A percentile compares a stretch with the other conserved stretches of the same genome.
Conservation (phyloP, 2,888 invertebrate species). For the Sisyra nigra region DNA sequence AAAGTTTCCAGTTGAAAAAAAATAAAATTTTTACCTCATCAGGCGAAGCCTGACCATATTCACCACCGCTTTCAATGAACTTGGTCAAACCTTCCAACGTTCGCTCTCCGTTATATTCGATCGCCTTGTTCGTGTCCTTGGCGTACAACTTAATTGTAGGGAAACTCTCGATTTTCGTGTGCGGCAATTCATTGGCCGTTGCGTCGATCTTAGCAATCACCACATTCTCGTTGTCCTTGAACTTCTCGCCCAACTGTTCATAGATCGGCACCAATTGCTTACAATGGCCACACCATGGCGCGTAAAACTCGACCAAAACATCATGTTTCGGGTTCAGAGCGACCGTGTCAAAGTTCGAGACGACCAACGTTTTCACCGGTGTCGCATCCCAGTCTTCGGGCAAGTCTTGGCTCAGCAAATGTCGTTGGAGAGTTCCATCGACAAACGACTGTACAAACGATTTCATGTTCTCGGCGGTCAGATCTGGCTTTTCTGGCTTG, state of each 20-base stretch:
- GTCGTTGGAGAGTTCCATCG: constrained; percentile 87
- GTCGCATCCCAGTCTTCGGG: constrained; percentile 95
- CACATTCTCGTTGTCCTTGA: constrained; percentile 61
- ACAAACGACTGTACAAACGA: constrained; percentile 80
- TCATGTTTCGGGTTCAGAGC: constrained; percentile 74
- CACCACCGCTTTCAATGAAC: constrained; percentile 86
- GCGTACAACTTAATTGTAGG: constrained; percentile 90
- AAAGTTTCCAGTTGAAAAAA: too few species aligned
- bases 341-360: constrained; percentile 90
- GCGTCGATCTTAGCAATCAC: constrained; percentile 98
- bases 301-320: constrained; percentile 98
- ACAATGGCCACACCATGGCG: constrained; percentile 98
- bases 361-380: constrained; percentile 83
- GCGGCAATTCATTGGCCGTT: constrained; percentile 93
- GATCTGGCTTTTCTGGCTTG: constrained; percentile 69
- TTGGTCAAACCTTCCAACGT: constrained; percentile 84
- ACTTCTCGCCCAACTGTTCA: constrained; percentile 90
- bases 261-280: constrained; percentile 95
- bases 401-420: constrained; percentile 82
- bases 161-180: constrained; percentile 87
- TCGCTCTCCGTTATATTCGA: constrained; percentile 88
- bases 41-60: constrained; percentile 51
- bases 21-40: constrained; percentile 29
- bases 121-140: constrained; percentile 77
- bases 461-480: constrained; percentile 49